Conservation (phyloP, 2,888 invertebrate genomes). For the Pheosia gnoma region DNA sequence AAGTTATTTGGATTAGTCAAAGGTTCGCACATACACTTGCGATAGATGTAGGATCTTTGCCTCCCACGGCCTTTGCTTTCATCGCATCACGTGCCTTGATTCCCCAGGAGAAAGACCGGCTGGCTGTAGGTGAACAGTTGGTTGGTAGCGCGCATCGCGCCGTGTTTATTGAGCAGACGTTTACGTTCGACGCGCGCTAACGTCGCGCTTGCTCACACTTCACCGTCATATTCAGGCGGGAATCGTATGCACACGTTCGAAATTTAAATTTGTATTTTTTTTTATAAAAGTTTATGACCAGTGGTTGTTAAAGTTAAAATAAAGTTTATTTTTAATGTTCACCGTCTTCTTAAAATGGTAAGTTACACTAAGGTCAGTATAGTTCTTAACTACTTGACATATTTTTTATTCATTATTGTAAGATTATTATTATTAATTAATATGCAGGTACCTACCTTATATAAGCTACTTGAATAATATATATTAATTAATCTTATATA, state of each 20-base stretch:
- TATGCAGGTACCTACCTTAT: no score
- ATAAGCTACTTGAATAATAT: no score
- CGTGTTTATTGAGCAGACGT: constrained; percentile 39
- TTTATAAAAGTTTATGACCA: constrained; percentile 5
- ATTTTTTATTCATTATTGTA: no score
- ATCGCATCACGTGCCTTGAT: constrained; percentile 65
- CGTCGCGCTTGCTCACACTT: constrained; percentile 63
- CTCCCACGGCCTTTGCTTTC: constrained; percentile 70
- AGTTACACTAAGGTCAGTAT: neutral
- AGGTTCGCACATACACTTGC: constrained; percentile 10
- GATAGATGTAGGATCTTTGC: constrained; percentile 42
- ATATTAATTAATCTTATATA: no score
- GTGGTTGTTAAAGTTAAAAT: neutral
- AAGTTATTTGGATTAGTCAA: no score
- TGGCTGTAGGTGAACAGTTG: constrained; percentile 61
- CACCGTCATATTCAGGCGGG: constrained; percentile 56
- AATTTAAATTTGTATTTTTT: constrained; percentile 21
- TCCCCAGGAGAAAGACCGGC: constrained; percentile 61
- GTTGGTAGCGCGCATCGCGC: constrained; percentile 3
- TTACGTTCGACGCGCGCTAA: constrained; percentile 56
- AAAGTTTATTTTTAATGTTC: neutral
- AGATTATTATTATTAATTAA: no score
- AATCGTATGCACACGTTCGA: constrained; percentile 40
- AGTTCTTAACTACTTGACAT: no score
- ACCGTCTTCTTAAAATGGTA: constrained; percentile 1